A percentile compares a stretch with the other conserved stretches of the same genome.
These are phyloP conservation scores for Griposia aprilina DNA, from an alignment of 2,888 invertebrate species.

Conservation along the genomic window DNA sequence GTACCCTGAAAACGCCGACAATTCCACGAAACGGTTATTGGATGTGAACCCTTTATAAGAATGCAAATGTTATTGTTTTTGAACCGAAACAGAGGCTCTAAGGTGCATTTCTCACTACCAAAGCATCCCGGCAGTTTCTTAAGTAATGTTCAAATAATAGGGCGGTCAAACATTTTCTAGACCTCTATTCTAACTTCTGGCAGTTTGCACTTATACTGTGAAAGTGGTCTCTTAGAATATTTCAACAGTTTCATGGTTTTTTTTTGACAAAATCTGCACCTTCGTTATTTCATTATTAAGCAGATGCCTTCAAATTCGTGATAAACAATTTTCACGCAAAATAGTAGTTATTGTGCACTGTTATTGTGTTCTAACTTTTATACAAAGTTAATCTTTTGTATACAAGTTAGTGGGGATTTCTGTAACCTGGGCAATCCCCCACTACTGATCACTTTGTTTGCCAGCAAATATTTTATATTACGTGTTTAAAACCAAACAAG, in stretches of 20 bases:
- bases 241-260: slow-evolving; percentile 22
- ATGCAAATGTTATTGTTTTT: slow-evolving; percentile 81
- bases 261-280: neutral
- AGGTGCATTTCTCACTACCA: slow-evolving; percentile 74
- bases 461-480: neutral
- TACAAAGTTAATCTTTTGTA: neutral
- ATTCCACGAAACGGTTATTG: slow-evolving; percentile 73
- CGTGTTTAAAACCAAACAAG: neutral
- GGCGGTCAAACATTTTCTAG: slow-evolving; percentile 41
- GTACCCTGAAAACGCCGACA: slow-evolving; percentile 52
- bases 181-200: slow-evolving; percentile 45
- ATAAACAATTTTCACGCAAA: neutral
- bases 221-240: slow-evolving; percentile 33
- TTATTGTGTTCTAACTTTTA: neutral
- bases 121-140: slow-evolving; percentile 65
- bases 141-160: slow-evolving; percentile 63
- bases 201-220: slow-evolving; percentile 24
- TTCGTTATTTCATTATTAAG: neutral
- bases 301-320: neutral
- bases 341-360: neutral
- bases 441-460: neutral
- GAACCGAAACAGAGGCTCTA: slow-evolving; percentile 70
- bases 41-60: slow-evolving; percentile 75
- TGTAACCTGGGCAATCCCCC: neutral
- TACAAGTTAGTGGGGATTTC: neutral